Percentiles rank a stretch among this genome's conserved stretches.
Conservation (phyloP, 2,113 vertebrate species). For the Meles meles region DNA sequence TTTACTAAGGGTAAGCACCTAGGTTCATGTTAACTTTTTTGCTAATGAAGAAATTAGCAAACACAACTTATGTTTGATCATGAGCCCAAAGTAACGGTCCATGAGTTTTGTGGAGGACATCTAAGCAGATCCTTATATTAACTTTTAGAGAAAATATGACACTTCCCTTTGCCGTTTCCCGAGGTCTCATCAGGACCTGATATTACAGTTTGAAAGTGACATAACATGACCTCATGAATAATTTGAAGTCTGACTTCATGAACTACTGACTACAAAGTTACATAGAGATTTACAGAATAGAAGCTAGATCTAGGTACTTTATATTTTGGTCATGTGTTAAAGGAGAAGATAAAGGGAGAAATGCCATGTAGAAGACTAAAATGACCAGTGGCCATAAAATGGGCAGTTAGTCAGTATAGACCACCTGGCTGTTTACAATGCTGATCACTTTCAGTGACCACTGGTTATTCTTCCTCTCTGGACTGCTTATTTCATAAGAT, state of each 20-base stretch:
- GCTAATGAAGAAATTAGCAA: background rate
- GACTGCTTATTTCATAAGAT: background rate
- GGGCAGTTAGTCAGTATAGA: too few species aligned
- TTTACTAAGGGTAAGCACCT: background rate
- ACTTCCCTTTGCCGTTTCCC: background rate
- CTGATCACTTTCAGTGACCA: background rate
- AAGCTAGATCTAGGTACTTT: background rate
- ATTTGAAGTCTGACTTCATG: slow-evolving; percentile 10
- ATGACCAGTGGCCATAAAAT: background rate
- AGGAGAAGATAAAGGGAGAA: background rate
- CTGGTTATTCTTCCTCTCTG: background rate
- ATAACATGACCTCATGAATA: slow-evolving; percentile 24
- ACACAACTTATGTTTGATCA: background rate
- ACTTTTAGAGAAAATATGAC: slow-evolving; percentile 17
- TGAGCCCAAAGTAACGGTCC: background rate
- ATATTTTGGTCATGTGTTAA: background rate
- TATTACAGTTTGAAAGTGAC: slow-evolving; percentile 41
- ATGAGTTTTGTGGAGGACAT: background rate
- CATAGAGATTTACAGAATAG: background rate
- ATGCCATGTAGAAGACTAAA: background rate
- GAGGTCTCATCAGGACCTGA: background rate
- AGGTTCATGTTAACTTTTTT: background rate
- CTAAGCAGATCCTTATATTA: background rate
- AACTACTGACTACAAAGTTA: slow-evolving; percentile 38
- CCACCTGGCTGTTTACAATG: background rate